Base-by-base conservation (phyloP, 2,888 invertebrate species). In the Diploptera punctata region DNA sequence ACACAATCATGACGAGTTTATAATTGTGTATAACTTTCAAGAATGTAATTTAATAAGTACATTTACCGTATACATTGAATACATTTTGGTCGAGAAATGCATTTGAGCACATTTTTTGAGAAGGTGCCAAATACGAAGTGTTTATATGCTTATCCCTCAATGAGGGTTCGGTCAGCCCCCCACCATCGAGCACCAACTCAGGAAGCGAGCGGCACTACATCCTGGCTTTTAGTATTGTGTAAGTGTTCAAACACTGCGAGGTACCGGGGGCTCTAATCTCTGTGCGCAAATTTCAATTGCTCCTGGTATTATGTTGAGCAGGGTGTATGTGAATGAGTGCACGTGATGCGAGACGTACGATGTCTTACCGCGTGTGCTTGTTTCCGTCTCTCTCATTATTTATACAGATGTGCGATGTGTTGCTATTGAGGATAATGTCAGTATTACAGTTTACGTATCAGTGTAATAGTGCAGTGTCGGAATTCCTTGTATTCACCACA, bases 121-220 rank as follows among this genome's bases (percentile, higher is more conserved):
- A 24, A 29, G 26, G 29, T 57, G 57, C 57, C 57, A 57, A 57
- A 29, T 57, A 29, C 26, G 29, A 16, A 24, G 57, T 57, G 57
- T 57, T 54, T 54, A 54, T 54, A 24, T 24, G 54, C 54, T 13
- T 57, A 26, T n/a, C 57, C 57, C 57, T 57, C 29, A 7, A 16
- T 57, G 57, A 29, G 57, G 57, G 29, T 57, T 21, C 9, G 24
- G 24, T 3, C 3, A 21, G 52, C 24, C 57, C 57, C 57, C 57
- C 57, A 3, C 24, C 54, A 24, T 24, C 26, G 21, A 2, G 13
- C 1, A 7, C 21, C 29, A 57, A 2, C 29, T 29, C 29, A 29
- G 29, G 57, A 29, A 57, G 57, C 57, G 13, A 2, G 1, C 4
- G 1, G n/a, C 29, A 57, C 57, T 29, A 29, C n/a, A 19, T 57